These are phyloP conservation scores for Crenichthys baileyi DNA, from an alignment of 2,797 vertebrate genomes.

Conservation along the genomic window DNA sequence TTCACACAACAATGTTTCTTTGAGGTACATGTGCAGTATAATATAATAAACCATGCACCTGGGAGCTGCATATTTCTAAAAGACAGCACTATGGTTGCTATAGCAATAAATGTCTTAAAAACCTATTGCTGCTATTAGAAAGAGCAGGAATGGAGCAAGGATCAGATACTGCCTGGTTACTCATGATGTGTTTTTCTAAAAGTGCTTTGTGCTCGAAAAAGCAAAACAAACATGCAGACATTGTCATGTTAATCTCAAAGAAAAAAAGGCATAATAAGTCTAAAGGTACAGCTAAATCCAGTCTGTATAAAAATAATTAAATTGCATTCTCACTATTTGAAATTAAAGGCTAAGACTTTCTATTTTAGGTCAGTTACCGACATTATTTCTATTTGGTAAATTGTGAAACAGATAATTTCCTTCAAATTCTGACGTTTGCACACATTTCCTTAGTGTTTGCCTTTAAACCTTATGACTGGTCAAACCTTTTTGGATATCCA, in stretches of 20 bases:
- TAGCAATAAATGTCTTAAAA: conserved; percentile 53
- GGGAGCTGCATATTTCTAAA: conserved; percentile 61
- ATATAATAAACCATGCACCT: conserved; percentile 74
- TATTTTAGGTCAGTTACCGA: neutral
- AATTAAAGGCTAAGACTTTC: neutral
- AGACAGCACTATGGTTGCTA: conserved; percentile 48
- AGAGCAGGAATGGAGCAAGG: conserved; percentile 53
- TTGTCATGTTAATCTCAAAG: conserved; percentile 47
- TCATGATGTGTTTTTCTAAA: conserved; percentile 37
- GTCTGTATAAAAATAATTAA: conserved; percentile 3
- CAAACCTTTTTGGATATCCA: no score
- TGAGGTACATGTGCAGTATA: conserved; percentile 72
- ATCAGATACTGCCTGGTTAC: conserved; percentile 48
- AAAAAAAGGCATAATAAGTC: conserved; percentile 42
- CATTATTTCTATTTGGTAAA: neutral
- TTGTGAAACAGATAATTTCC: neutral
- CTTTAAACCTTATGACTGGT: neutral
- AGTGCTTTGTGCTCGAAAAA: conserved; percentile 37
- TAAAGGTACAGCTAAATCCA: conserved; percentile 36
- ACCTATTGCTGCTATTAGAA: conserved; percentile 50
- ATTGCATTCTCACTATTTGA: neutral
- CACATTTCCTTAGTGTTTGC: neutral
- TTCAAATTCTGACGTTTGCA: neutral
- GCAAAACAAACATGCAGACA: conserved; percentile 54
- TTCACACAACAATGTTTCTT: conserved; percentile 76